Evolutionary conservation across 2,113 vertebrate species (phyloP).

Genomic region (Gallinago jamesoni): DNA sequence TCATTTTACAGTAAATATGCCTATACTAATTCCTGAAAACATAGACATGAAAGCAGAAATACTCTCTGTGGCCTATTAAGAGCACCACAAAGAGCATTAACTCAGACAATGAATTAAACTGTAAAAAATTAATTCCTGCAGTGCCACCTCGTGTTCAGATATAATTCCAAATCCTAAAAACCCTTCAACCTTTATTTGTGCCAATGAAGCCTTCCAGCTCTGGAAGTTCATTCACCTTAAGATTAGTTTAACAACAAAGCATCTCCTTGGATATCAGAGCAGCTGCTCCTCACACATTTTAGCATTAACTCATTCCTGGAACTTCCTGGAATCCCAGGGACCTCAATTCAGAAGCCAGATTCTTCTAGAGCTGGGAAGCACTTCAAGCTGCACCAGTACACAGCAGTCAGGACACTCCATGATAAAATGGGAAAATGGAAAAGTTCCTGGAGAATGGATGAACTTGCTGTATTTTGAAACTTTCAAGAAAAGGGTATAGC

Average conservation of each 20-base stretch:
- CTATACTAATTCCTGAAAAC: neutral
- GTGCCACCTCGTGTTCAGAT: constrained; percentile 65
- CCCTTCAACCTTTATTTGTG: neutral
- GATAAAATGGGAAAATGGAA: neutral
- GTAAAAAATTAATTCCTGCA: constrained; percentile 14
- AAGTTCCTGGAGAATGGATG: neutral
- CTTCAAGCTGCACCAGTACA: neutral
- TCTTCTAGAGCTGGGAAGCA: neutral
- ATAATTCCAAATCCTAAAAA: neutral
- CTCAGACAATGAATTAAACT: neutral
- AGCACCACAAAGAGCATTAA: neutral
- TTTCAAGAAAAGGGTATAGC: neutral
- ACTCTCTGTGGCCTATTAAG: neutral
- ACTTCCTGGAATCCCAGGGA: neutral
- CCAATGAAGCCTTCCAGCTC: neutral
- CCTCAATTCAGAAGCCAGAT: neutral
- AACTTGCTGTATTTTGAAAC: neutral
- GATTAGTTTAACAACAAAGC: neutral
- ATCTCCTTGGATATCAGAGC: neutral
- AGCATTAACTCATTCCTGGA: neutral
- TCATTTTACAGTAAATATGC: neutral
- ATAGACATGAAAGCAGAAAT: neutral
- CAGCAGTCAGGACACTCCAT: neutral
- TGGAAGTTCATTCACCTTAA: neutral
- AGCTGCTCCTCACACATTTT: neutral